A percentile compares a stretch with the other conserved stretches of the same genome.
Evolutionary conservation across 2,888 invertebrate species (phyloP).

Genomic region (Clivina fossor): DNA sequence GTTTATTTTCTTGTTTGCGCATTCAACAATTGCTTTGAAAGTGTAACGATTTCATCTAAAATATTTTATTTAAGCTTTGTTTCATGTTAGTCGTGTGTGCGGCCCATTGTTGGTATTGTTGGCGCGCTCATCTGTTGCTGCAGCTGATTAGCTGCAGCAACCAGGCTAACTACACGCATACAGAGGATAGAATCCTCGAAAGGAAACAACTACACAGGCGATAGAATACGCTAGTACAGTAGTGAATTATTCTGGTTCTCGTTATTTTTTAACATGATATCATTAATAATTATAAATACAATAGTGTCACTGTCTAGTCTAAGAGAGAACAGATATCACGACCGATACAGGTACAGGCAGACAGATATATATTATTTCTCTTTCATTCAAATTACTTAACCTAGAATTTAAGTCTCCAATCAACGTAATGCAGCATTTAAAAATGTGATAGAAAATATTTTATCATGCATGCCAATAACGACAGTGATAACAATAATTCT

Average conservation of each 20-base stretch:
- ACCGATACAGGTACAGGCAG: no score
- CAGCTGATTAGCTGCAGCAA: slow-evolving; percentile 7
- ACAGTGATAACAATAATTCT: no score
- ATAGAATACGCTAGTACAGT: slow-evolving; percentile 42
- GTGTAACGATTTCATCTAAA: slow-evolving; percentile 33
- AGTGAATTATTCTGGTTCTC: slow-evolving; percentile 46
- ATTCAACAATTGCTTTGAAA: slow-evolving; percentile 35
- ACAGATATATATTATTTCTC: no score
- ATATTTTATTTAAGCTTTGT: slow-evolving; percentile 32
- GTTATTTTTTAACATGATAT: slow-evolving; percentile 30
- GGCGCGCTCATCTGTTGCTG: slow-evolving; percentile 1
- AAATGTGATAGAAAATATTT: no score
- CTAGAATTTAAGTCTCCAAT: no score
- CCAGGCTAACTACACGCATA: slow-evolving; percentile 23
- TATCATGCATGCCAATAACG: no score
- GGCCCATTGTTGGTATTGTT: slow-evolving; percentile 22
- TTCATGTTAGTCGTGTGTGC: slow-evolving; percentile 10
- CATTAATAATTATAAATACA: slow-evolving; percentile 28
- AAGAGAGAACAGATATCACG: slow-evolving; percentile 24
- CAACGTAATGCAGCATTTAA: no score
- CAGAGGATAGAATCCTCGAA: slow-evolving; percentile 20
- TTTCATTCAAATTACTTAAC: no score
- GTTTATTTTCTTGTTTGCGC: slow-evolving; percentile 22
- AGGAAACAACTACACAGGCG: slow-evolving; percentile 27
- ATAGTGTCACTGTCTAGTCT: slow-evolving; percentile 29